Evolutionary conservation across 2,113 vertebrate species (phyloP).

Genomic region (Dolichotis patagonum): DNA sequence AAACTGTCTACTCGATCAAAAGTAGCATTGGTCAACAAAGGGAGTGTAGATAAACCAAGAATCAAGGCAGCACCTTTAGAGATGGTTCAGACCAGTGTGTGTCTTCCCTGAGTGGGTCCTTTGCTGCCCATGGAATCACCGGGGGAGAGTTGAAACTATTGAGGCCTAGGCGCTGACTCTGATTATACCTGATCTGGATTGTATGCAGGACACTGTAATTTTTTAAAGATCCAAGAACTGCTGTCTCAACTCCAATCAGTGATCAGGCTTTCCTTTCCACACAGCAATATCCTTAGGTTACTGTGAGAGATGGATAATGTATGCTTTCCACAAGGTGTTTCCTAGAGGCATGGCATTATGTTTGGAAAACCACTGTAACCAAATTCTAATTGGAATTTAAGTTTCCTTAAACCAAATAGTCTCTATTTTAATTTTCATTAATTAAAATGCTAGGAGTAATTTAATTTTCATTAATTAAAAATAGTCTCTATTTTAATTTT

Average conservation of each 20-base stretch:
- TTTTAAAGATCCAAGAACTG: background rate
- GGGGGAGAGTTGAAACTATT: background rate
- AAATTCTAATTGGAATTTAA: background rate
- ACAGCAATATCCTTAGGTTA: background rate
- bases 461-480: constrained; percentile 24
- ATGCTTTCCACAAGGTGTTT: background rate
- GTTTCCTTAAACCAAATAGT: background rate
- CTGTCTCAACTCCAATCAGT: background rate
- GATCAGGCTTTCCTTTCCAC: background rate
- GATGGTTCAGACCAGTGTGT: too few relatives aligned
- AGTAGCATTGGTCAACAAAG: background rate
- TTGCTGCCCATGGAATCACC: background rate
- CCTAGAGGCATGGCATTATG: background rate
- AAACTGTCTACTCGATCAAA: background rate
- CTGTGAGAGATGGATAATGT: background rate
- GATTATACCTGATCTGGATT: background rate
- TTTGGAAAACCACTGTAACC: background rate
- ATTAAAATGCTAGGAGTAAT: background rate
- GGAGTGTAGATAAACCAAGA: background rate
- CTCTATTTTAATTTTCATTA: constrained; percentile 2
- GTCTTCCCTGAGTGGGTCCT: background rate
- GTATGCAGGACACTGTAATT: background rate
- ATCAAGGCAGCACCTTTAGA: background rate
- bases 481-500: background rate
- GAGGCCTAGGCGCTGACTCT: background rate